phyloP scores from a whole-genome alignment of 2,888 invertebrate genomes.

The Cybosia mesomella region DNA sequence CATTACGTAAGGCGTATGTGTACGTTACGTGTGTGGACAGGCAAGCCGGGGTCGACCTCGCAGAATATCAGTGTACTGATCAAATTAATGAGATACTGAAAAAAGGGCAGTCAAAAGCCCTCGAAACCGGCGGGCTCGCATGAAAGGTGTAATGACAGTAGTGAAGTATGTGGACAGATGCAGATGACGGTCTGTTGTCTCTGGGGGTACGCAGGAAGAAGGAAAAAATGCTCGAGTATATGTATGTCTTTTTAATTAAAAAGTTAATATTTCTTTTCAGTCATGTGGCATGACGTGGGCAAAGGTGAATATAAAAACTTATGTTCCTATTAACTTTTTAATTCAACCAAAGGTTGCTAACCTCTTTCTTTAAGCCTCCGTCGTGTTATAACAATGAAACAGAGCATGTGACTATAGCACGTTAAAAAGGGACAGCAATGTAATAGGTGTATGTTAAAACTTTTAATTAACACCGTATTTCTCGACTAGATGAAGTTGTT shows the following conservation, averaged over 20 bases:
- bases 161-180: too few species aligned
- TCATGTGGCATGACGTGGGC: background rate
- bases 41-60: too few species aligned
- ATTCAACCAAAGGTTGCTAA: constrained; percentile 46
- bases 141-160: too few species aligned
- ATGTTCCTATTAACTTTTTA: background rate
- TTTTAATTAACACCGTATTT: constrained; percentile 54
- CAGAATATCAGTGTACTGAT: too few species aligned
- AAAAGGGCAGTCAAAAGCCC: too few species aligned
- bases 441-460: constrained; percentile 42
- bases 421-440: constrained; percentile 51
- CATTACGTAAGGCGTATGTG: too few species aligned
- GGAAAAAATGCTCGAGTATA: too few species aligned
- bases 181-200: too few species aligned
- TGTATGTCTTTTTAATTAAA: background rate
- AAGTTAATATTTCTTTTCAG: background rate
- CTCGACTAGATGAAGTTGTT: constrained; percentile 53
- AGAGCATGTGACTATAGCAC: constrained; percentile 44
- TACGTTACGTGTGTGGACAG: too few species aligned
- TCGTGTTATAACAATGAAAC: constrained; percentile 59
- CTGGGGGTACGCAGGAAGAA: too few species aligned
- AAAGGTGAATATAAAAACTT: background rate
- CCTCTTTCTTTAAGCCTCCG: constrained; percentile 40
- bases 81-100: too few species aligned
- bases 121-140: too few species aligned